These are phyloP conservation scores for Paramuricea clavata DNA, from an alignment of 92 coral and sea anemone species.

Conservation along the genomic window DNA sequence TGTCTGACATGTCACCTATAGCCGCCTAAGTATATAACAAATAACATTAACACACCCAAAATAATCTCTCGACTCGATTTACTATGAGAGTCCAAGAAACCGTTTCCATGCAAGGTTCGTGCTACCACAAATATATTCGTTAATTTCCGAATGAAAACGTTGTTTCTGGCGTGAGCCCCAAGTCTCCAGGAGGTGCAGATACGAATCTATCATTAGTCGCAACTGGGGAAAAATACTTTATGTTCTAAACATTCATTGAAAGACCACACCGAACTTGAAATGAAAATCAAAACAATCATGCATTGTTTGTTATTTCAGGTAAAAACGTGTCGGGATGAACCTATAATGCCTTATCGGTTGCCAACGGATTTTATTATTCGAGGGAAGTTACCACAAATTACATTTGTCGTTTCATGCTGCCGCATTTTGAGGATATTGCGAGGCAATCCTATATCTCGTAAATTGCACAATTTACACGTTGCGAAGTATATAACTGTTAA, in stretches of 20 bases:
- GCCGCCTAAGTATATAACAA: conserved; percentile 20
- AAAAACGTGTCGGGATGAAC: conserved; percentile 7
- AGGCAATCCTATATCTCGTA: neutral
- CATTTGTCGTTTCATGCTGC: neutral
- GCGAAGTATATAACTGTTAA: neutral
- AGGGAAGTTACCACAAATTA: neutral
- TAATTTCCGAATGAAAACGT: neutral
- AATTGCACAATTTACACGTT: neutral
- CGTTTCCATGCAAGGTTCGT: neutral
- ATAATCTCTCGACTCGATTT: neutral
- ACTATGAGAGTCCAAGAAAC: no score
- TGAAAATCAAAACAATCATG: neutral
- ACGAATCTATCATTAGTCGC: conserved; percentile 8
- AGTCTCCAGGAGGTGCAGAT: neutral
- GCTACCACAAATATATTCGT: neutral
- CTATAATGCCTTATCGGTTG: neutral
- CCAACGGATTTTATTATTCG: no score
- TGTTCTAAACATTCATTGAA: conserved; percentile 12
- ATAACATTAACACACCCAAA: neutral
- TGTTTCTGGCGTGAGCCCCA: neutral
- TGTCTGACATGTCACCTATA: conserved; percentile 33
- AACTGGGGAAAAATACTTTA: conserved; percentile 1
- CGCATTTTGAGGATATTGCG: neutral
- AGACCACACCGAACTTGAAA: conserved; percentile 48
- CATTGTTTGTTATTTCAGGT: conserved; percentile 40